A percentile compares a stretch with the other conserved stretches of the same genome.
Conservation (phyloP, 2,888 invertebrate species). For the Andrena haemorrhoa region DNA sequence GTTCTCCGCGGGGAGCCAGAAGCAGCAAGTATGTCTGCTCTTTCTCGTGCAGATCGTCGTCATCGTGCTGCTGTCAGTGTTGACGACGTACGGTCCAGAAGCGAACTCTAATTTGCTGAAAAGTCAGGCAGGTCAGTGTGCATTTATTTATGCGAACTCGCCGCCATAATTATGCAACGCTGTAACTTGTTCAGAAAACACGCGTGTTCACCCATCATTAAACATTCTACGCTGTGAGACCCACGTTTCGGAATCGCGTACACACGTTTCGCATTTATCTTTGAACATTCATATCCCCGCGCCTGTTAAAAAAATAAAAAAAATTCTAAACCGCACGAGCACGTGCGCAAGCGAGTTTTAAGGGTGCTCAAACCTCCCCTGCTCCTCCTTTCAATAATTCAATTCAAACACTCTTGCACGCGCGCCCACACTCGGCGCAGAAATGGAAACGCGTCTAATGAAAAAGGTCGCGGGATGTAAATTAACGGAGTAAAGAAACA, state of each 20-base stretch:
- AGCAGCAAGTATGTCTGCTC: constrained; percentile 83
- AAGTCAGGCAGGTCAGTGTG: constrained; percentile 63
- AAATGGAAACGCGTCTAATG: background rate
- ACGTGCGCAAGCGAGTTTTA: background rate
- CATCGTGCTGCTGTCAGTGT: constrained; percentile 85
- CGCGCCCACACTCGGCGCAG: background rate
- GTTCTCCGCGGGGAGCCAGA: constrained; percentile 64
- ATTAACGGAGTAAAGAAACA: background rate
- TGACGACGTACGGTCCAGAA: constrained; percentile 85
- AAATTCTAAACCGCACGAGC: background rate
- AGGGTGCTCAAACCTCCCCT: background rate
- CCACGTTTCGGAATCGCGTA: constrained; percentile 2
- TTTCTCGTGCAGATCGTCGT: constrained; percentile 86
- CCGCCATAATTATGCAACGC: constrained; percentile 11
- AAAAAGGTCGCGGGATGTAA: background rate
- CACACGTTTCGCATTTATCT: background rate
- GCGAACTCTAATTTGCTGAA: constrained; percentile 68
- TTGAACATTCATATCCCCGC: background rate
- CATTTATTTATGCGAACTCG: background rate
- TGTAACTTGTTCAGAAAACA: constrained; percentile 12
- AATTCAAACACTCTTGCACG: background rate
- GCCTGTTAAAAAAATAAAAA: background rate
- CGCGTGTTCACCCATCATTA: constrained; percentile 16
- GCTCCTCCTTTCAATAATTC: background rate
- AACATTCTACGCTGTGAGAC: background rate